Percentiles rank a stretch among this genome's conserved stretches.
phyloP scores from a whole-genome alignment of 2,113 vertebrate species.

The Nycticryphes semicollaris region DNA sequence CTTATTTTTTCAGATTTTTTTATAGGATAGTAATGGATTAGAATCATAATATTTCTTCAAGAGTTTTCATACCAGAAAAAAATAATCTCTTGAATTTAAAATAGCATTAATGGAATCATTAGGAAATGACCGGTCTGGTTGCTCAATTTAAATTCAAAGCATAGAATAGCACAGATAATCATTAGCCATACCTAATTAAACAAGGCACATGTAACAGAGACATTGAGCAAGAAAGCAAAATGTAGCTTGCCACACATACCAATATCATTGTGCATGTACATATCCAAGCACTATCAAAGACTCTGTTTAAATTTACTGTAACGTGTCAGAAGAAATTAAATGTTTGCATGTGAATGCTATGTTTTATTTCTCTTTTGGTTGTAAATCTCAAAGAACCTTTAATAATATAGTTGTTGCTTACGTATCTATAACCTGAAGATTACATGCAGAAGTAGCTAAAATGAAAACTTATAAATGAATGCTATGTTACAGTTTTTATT shows the following conservation, averaged over 20 bases:
- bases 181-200: slow-evolving; percentile 63
- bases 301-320: not conserved
- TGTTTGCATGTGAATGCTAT: not conserved
- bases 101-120: not conserved
- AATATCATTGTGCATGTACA: accelerated
- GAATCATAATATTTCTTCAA: slow-evolving; percentile 30
- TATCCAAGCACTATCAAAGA: not conserved
- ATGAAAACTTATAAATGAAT: not conserved
- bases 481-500: not conserved
- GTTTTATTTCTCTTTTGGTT: not conserved
- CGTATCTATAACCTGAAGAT: not conserved
- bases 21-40: not conserved
- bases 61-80: slow-evolving; percentile 38
- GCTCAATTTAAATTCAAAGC: slow-evolving; percentile 61
- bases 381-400: not conserved
- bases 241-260: not conserved
- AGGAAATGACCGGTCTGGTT: not conserved
- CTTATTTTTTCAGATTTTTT: slow-evolving; percentile 32
- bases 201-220: slow-evolving; percentile 43
- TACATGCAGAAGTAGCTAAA: not conserved
- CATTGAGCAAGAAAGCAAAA: not conserved
- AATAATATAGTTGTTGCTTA: not conserved
- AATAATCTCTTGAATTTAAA: slow-evolving; percentile 50
- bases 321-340: not conserved
- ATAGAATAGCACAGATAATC: slow-evolving; percentile 40